Conservation (phyloP, 2,797 vertebrate species). For the Siniperca undulata region DNA sequence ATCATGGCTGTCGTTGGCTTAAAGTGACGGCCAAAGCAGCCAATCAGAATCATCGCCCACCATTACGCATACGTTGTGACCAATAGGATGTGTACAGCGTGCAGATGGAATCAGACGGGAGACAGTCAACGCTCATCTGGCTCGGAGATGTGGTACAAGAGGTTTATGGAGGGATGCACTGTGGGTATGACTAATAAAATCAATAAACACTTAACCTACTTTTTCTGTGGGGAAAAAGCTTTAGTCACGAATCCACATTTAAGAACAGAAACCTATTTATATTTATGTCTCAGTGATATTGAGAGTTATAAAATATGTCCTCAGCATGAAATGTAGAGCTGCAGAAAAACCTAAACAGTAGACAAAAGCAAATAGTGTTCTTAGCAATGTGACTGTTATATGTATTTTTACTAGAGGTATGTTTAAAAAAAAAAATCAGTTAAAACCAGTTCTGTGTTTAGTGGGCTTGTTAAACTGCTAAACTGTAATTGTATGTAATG, state of each 20-base stretch:
- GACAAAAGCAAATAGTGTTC: not conserved
- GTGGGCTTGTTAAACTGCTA: not conserved
- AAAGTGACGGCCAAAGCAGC: conserved; percentile 1
- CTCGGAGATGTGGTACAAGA: conserved; percentile 28
- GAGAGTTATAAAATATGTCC: not conserved
- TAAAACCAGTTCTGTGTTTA: not conserved
- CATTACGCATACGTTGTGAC: conserved; percentile 13
- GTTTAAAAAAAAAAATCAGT: not conserved
- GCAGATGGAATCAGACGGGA: conserved; percentile 44
- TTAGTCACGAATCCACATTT: not conserved
- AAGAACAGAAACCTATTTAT: not conserved
- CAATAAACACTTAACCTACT: conserved; percentile 3
- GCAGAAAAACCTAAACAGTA: not conserved
- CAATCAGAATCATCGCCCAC: conserved; percentile 40
- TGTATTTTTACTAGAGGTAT: not conserved
- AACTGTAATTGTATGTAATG: not conserved
- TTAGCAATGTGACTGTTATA: too few relatives aligned
- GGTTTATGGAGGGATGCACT: conserved; percentile 42
- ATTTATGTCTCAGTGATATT: not conserved
- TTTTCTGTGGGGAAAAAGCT: not conserved
- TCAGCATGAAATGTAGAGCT: not conserved
- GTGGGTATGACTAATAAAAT: conserved; percentile 13
- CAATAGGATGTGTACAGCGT: conserved; percentile 72
- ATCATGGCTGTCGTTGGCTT: not conserved
- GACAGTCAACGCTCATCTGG: conserved; percentile 13